A percentile compares a stretch with the other conserved stretches of the same genome.
Conservation (phyloP, 2,888 invertebrate species). For the Caenorhabditis sinica region DNA sequence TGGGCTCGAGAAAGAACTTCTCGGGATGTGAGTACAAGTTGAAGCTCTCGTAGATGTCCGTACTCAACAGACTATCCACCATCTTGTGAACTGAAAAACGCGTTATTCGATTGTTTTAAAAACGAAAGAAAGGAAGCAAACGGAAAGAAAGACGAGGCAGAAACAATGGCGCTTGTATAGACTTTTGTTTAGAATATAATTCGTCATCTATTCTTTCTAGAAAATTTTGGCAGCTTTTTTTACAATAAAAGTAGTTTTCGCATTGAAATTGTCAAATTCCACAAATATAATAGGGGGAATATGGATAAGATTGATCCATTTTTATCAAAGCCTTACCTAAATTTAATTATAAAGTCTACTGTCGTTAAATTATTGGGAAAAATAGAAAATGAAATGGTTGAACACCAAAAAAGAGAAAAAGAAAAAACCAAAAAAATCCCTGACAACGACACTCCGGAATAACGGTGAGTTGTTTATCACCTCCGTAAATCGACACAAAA, state of each 20-base stretch:
- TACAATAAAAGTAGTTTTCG: background rate
- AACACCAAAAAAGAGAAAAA: background rate
- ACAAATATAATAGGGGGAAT: too few relatives aligned
- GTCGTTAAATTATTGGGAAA: background rate
- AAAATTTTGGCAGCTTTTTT: background rate
- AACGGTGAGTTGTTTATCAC: background rate
- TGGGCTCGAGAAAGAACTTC: conserved; percentile 80
- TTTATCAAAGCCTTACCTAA: background rate
- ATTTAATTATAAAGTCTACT: too few relatives aligned
- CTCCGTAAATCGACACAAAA: conserved; percentile 15
- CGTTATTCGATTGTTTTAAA: background rate
- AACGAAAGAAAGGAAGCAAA: background rate
- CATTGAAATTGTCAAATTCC: too few relatives aligned
- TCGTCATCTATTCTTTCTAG: background rate
- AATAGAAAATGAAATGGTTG: background rate
- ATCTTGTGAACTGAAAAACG: conserved; percentile 32
- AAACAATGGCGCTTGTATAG: background rate
- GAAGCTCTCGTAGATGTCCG: conserved; percentile 74
- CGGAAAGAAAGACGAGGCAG: background rate
- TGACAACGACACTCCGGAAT: conserved; percentile 20
- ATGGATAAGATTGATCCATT: too few relatives aligned
- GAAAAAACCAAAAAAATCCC: background rate
- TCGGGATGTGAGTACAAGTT: conserved; percentile 78
- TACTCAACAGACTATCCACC: conserved; percentile 58
- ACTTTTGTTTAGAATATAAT: background rate